These are phyloP conservation scores for Junonia oenone DNA, from an alignment of 2,888 invertebrate genomes.

Conservation along the genomic window DNA sequence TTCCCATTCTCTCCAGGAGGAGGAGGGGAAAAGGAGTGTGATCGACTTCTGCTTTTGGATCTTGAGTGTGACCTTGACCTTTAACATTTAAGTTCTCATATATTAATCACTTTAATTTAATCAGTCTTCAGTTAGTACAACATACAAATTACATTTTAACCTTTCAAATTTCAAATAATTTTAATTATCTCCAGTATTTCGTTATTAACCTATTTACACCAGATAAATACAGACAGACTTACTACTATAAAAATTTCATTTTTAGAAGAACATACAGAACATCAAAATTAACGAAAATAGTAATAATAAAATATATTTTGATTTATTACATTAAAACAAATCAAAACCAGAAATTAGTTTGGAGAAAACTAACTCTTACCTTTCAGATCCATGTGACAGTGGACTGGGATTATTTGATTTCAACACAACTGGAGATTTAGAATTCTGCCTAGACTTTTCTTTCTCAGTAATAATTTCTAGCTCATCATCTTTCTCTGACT, in stretches of 20 bases:
- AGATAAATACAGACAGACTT: too few species aligned
- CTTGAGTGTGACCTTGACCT: constrained; percentile 58
- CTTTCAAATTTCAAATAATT: too few species aligned
- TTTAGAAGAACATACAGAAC: neutral
- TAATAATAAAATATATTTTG: neutral
- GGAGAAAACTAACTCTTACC: too few species aligned
- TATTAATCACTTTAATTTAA: neutral
- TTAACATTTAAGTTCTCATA: neutral
- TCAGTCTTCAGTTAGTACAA: neutral
- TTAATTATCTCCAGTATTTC: too few species aligned
- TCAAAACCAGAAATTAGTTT: too few species aligned
- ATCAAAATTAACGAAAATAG: neutral
- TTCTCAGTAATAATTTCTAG: constrained; percentile 55
- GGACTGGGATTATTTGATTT: constrained; percentile 53
- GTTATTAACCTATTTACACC: too few species aligned
- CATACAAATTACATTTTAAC: neutral
- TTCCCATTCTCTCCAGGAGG: constrained; percentile 69
- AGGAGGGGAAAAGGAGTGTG: constrained; percentile 76
- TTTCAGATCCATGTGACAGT: constrained; percentile 57
- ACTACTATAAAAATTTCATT: neutral
- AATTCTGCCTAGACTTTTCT: constrained; percentile 49
- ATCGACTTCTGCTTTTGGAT: constrained; percentile 72
- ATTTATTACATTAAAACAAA: too few species aligned
- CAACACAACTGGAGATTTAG: constrained; percentile 55
- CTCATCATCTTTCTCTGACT: constrained; percentile 54